phyloP scores from a whole-genome alignment of 2,113 vertebrate species.

The Tachuris rubrigastra region DNA sequence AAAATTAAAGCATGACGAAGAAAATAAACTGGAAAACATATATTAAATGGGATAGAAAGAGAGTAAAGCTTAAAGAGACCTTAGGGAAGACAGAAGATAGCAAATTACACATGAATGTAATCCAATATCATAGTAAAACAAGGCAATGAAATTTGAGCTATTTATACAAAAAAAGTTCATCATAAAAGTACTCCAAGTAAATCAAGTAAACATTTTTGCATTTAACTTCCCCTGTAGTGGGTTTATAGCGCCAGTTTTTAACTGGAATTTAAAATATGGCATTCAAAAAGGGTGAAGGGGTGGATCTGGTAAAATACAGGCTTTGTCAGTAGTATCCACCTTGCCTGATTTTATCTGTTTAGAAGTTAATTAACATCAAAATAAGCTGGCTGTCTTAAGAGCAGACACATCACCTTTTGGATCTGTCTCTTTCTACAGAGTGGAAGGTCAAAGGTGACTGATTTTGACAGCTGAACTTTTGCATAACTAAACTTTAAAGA shows the following conservation, averaged over 20 bases:
- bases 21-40: conserved; percentile 21
- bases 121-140: neutral
- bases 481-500: neutral
- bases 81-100: conserved; percentile 11
- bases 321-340: neutral
- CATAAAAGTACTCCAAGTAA: neutral
- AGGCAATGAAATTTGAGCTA: neutral
- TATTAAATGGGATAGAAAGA: conserved; percentile 14
- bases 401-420: neutral
- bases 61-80: conserved; percentile 12
- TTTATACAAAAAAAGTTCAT: neutral
- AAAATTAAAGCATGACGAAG: conserved; percentile 13
- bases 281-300: neutral
- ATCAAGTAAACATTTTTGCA: neutral
- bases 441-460: neutral
- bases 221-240: neutral
- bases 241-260: neutral
- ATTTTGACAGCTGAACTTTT: neutral
- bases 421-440: neutral
- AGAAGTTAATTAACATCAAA: neutral
- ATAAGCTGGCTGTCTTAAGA: neutral
- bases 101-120: conserved; percentile 44
- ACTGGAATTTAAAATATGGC: neutral
- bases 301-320: neutral
- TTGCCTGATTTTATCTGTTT: neutral